Base-by-base conservation (phyloP, 2,113 vertebrate species). In the Dromaius novaehollandiae region DNA sequence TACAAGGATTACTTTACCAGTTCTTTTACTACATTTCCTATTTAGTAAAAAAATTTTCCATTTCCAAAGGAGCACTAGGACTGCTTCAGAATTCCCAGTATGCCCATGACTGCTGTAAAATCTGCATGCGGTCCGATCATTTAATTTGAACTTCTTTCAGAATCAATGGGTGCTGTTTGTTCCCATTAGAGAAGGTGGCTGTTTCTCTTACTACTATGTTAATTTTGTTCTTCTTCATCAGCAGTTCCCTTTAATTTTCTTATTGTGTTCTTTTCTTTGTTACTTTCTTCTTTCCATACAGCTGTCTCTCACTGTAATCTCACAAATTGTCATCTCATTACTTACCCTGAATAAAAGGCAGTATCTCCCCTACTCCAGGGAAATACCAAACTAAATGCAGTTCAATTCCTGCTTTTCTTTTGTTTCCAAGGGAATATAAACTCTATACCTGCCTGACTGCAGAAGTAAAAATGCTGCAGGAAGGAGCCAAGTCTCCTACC, bases 101-200 rank as follows among this genome's bases (percentile, higher is more conserved):
- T 61, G 21, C 48, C 38, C 38, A 38, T 8, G n/a, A 17, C 11
- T 38, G 11, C 66, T 88, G 22, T 58, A 74, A 76, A 80, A 42
- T 30, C 21, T 8, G 26, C 0, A 0, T 40, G 17, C 42, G 79
- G 17, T 34, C 26, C 7, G 50, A 25, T 14, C 42, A 25, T 32
- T 74, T 40, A 63, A 22, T 4, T 7, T 82, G 19, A 60, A 14
- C 3, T 51, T 60, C 44, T 51, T 61, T 22, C 32, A 36, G 34
- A 44, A 68, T 32, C 53, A 81, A 13, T 8, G 3, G 9, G 2
- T 66, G 4, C 13, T 56, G 36, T 6, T 38, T 90, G 36, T n/a
- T 60, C 9, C 6, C 1, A 0, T 11, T 81, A 53, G 38, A 61
- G 61, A 63, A 73, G 21, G n/a, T 13, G 10, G 7, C 8, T 53